Percentiles rank a stretch among this genome's conserved stretches.
phyloP scores from a whole-genome alignment of 2,888 invertebrate species.

The Lysandra bellargus region DNA sequence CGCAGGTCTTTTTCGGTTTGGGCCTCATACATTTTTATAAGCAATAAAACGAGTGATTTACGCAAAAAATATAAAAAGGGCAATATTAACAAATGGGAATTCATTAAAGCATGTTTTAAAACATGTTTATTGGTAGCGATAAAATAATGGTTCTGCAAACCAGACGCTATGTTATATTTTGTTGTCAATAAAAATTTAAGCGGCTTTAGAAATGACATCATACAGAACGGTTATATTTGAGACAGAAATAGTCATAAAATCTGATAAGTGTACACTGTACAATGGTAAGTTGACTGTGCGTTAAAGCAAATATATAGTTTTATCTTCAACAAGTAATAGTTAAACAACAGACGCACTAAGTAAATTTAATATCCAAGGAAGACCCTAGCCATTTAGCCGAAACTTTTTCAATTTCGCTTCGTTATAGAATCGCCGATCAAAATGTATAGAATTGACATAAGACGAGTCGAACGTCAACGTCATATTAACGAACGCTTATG shows the following conservation, averaged over 20 bases:
- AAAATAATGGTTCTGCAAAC: constrained; percentile 3
- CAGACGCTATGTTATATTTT: not conserved
- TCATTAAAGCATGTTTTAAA: not conserved
- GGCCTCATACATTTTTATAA: not conserved
- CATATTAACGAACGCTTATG: too few species aligned
- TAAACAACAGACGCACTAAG: too few species aligned
- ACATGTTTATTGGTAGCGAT: not conserved
- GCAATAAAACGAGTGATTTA: not conserved
- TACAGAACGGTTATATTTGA: constrained; percentile 9
- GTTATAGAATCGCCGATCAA: too few species aligned
- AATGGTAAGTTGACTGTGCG: too few species aligned
- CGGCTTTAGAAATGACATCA: constrained; percentile 26
- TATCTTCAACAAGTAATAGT: too few species aligned
- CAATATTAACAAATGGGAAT: not conserved
- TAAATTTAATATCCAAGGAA: too few species aligned
- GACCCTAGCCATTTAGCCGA: too few species aligned
- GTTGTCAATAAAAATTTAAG: not conserved
- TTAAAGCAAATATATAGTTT: too few species aligned
- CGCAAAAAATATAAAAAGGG: not conserved
- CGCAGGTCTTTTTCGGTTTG: too few species aligned
- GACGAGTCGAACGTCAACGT: too few species aligned
- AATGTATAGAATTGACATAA: too few species aligned
- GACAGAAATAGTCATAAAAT: not conserved
- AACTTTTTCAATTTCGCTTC: too few species aligned
- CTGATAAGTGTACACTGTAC: not conserved